Conservation (phyloP, 2,797 vertebrate genomes). For the Naso thynnoides region DNA sequence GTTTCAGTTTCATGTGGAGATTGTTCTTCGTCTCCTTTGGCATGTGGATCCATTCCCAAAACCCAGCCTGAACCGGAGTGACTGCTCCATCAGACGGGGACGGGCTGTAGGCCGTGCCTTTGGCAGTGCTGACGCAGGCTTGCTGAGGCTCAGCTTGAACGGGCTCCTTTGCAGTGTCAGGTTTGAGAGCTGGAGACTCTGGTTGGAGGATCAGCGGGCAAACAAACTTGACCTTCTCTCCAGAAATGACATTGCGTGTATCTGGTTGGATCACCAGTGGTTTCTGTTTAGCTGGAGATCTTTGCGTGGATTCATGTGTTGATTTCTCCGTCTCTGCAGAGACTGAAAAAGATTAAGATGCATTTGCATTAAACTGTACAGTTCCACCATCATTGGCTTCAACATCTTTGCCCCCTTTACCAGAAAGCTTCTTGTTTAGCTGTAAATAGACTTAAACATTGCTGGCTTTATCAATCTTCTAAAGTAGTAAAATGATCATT, state of each 20-base stretch:
- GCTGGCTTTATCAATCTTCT: too few relatives aligned
- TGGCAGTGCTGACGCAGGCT: constrained; percentile 60
- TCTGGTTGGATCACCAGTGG: constrained; percentile 53
- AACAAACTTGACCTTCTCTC: constrained; percentile 58
- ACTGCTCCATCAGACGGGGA: constrained; percentile 52
- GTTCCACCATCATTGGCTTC: background rate
- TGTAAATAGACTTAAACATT: too few relatives aligned
- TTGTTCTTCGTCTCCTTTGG: constrained; percentile 40
- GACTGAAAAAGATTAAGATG: constrained; percentile 23
- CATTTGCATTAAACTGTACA: background rate
- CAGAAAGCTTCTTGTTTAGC: too few relatives aligned
- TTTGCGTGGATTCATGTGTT: background rate
- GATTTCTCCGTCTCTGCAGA: constrained; percentile 25
- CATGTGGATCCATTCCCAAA: constrained; percentile 54
- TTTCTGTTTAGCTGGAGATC: constrained; percentile 37
- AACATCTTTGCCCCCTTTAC: too few relatives aligned
- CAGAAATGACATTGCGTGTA: background rate
- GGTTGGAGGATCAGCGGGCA: constrained; percentile 64
- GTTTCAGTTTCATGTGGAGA: constrained; percentile 71
- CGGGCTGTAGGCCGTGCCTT: constrained; percentile 65
- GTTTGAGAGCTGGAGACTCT: constrained; percentile 33
- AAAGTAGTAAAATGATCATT: too few relatives aligned
- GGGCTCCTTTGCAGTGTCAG: constrained; percentile 18
- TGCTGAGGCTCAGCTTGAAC: constrained; percentile 64
- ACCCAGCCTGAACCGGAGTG: constrained; percentile 38